Conservation (phyloP, 2,113 vertebrate genomes). For the Anguilla japonica region DNA sequence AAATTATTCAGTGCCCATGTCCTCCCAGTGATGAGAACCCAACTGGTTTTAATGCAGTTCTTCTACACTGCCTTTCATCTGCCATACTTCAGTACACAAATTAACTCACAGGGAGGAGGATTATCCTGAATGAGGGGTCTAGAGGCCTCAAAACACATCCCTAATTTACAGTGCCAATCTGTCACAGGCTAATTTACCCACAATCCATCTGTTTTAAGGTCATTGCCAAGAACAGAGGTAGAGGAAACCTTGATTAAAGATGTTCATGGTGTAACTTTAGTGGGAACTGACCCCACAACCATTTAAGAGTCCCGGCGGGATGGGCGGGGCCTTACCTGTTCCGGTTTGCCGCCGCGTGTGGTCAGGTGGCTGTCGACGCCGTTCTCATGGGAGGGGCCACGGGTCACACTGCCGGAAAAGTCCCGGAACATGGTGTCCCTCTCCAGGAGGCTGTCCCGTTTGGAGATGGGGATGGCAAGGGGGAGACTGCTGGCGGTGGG, state of each 20-base stretch:
- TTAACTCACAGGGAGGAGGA: no score
- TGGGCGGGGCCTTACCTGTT: conserved; percentile 75
- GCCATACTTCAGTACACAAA: not conserved
- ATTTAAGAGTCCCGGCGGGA: not conserved
- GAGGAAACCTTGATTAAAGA: no score
- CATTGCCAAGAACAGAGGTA: no score
- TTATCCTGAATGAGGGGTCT: no score
- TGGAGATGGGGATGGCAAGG: conserved; percentile 82
- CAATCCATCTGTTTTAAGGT: no score
- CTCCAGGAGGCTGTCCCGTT: conserved; percentile 90
- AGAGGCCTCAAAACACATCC: no score
- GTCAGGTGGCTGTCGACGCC: conserved; percentile 60
- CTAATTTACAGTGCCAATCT: no score
- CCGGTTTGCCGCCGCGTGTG: conserved; percentile 68
- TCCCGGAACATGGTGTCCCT: conserved; percentile 93
- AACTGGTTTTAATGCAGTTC: not conserved
- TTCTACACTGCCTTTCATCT: not conserved
- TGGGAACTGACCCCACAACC: no score
- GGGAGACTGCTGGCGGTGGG: conserved; percentile 68
- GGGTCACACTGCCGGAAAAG: conserved; percentile 67
- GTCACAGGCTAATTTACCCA: no score
- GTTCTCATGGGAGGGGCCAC: conserved; percentile 78
- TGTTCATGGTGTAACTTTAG: no score
- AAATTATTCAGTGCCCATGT: not conserved
- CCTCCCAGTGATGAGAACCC: not conserved